These are phyloP conservation scores for Campylomormyrus numenius DNA, from an alignment of 2,113 vertebrate species.

Conservation along the genomic window DNA sequence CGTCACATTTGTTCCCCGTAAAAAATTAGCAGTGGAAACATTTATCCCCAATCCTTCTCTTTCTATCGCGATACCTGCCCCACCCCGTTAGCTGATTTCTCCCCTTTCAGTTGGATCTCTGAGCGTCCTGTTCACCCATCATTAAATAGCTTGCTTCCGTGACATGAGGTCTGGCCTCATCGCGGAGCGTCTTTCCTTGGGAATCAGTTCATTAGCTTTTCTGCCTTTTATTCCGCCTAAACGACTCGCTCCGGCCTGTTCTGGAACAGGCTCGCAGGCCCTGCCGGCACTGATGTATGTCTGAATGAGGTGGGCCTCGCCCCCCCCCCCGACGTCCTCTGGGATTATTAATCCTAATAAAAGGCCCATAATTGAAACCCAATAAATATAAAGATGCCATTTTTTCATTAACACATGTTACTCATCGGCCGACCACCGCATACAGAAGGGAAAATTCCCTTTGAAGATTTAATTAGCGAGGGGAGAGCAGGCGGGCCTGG, in stretches of 20 bases:
- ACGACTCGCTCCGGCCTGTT: not conserved
- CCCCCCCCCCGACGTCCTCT: not conserved
- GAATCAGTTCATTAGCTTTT: not conserved
- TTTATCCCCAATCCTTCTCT: not conserved
- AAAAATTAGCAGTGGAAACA: not conserved
- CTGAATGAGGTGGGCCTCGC: not conserved
- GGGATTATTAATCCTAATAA: slow-evolving; percentile 52
- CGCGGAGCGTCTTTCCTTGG: not conserved
- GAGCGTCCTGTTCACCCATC: slow-evolving; percentile 10
- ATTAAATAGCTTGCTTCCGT: not conserved
- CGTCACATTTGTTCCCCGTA: slow-evolving; percentile 6
- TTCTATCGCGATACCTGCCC: not conserved
- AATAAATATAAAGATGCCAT: slow-evolving; percentile 57
- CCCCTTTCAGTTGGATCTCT: not conserved
- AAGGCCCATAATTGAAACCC: slow-evolving; percentile 50
- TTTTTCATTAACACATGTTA: slow-evolving; percentile 55
- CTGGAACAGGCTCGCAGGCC: not conserved
- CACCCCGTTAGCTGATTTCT: not conserved
- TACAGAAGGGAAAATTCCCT: slow-evolving; percentile 58
- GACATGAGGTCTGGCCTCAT: not conserved
- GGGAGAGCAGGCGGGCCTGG: slow-evolving; percentile 55
- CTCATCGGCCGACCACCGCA: slow-evolving; percentile 56
- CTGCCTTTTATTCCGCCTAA: not conserved
- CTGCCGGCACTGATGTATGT: slow-evolving; percentile 1
- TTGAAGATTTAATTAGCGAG: slow-evolving; percentile 70